A percentile compares a stretch with the other conserved stretches of the same genome.
These are phyloP conservation scores for Gephyroberyx darwinii DNA, from an alignment of 2,797 vertebrate genomes.

Conservation along the genomic window DNA sequence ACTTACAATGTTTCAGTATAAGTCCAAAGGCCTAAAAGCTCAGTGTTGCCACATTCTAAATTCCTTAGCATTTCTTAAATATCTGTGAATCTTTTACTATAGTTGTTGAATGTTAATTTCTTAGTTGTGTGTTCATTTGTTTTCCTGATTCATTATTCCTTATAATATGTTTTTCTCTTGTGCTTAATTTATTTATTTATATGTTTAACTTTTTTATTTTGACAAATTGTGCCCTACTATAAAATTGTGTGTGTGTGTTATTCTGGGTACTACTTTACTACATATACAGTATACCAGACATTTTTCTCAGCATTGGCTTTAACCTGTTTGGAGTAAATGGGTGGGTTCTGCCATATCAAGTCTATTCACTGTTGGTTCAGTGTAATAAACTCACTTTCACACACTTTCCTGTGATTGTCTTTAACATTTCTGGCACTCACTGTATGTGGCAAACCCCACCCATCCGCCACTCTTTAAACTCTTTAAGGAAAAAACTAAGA, in stretches of 20 bases:
- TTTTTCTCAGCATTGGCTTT: not conserved
- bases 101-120: not conserved
- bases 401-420: slow-evolving; percentile 71
- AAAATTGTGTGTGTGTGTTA: not conserved
- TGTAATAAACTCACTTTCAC: slow-evolving; percentile 43
- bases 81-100: not conserved
- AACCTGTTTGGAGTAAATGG: too few relatives aligned
- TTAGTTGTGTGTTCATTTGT: not conserved
- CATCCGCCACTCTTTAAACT: slow-evolving; percentile 32
- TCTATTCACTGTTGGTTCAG: not conserved
- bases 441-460: slow-evolving; percentile 63
- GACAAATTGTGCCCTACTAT: not conserved
- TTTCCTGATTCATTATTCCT: not conserved
- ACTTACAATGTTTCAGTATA: too few relatives aligned
- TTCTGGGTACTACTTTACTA: not conserved
- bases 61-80: not conserved
- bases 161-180: not conserved
- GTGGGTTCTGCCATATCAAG: too few relatives aligned
- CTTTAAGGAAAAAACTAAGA: slow-evolving; percentile 45
- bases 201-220: too few relatives aligned
- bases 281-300: too few relatives aligned
- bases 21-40: too few relatives aligned
- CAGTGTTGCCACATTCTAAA: not conserved
- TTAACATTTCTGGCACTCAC: slow-evolving; percentile 6
- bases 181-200: too few relatives aligned